Percentiles rank a stretch among this genome's conserved stretches.
These are phyloP conservation scores for Synanceia verrucosa DNA, from an alignment of 2,797 vertebrate genomes.

Conservation along the genomic window DNA sequence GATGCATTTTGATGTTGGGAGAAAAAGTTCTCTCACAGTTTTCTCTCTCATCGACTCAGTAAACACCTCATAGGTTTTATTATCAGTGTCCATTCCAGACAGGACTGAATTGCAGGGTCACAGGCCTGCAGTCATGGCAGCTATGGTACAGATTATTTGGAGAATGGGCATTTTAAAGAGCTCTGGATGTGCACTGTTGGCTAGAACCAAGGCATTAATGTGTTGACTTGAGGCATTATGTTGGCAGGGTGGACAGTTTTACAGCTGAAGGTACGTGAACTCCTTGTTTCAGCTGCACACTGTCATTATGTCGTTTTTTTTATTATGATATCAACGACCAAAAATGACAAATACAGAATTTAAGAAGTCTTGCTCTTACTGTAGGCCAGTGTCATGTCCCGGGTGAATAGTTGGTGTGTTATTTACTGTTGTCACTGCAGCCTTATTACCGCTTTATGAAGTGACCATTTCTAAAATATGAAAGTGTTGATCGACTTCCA, in stretches of 20 bases:
- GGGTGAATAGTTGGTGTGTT: not conserved
- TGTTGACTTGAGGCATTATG: not conserved
- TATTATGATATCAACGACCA: not conserved
- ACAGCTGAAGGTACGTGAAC: not conserved
- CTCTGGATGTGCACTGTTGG: not conserved
- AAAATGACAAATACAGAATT: not conserved
- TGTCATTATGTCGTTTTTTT: not conserved
- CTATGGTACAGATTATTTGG: not conserved
- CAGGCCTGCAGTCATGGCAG: not conserved
- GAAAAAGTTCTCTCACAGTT: not conserved
- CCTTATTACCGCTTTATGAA: not conserved
- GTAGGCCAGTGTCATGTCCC: not conserved
- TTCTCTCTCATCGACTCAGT: not conserved
- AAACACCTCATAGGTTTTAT: not conserved
- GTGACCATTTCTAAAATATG: not conserved
- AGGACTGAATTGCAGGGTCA: not conserved
- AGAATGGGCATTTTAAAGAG: not conserved
- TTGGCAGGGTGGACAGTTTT: not conserved
- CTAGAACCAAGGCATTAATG: not conserved
- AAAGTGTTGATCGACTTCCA: not conserved
- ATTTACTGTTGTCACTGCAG: not conserved
- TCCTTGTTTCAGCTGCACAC: not conserved
- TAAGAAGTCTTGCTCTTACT: not conserved
- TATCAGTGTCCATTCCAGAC: not conserved
- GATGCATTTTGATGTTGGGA: not conserved